These are phyloP conservation scores for Hydrolagus colliei DNA, from an alignment of 2,797 vertebrate species.

Conservation along the genomic window DNA sequence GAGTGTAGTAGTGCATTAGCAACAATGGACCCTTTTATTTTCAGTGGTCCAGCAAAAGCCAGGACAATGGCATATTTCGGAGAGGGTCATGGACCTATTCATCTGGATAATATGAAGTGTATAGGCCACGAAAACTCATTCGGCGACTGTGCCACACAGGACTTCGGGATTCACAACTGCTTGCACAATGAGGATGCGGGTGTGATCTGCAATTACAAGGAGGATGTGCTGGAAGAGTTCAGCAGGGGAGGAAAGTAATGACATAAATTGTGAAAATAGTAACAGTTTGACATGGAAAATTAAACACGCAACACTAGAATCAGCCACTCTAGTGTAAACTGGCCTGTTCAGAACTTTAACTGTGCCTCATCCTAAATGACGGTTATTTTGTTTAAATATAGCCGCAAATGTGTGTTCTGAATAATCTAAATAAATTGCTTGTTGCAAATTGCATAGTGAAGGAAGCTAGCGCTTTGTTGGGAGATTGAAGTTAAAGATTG, in stretches of 20 bases:
- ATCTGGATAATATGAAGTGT: constrained; percentile 67
- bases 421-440: too few species aligned
- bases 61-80: constrained; percentile 74
- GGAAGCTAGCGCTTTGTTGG: neutral
- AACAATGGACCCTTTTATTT: constrained; percentile 36
- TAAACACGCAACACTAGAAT: too few species aligned
- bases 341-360: too few species aligned
- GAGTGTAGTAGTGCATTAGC: too few species aligned
- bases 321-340: too few species aligned
- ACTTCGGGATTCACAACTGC: constrained; percentile 57
- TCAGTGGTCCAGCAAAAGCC: constrained; percentile 69
- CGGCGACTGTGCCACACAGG: constrained; percentile 56
- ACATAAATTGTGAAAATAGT: too few species aligned
- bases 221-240: constrained; percentile 49
- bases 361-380: too few species aligned
- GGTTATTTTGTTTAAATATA: too few species aligned
- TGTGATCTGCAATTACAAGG: constrained; percentile 70
- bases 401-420: too few species aligned
- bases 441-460: neutral
- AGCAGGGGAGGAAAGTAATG: neutral
- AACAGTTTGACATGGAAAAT: too few species aligned
- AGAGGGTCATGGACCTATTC: constrained; percentile 65
- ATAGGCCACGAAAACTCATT: constrained; percentile 58
- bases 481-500: neutral
- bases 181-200: constrained; percentile 72